Evolutionary conservation across 1,140 invertebrate species (phyloP).

Genomic region (Philotrypesis tridentata): DNA sequence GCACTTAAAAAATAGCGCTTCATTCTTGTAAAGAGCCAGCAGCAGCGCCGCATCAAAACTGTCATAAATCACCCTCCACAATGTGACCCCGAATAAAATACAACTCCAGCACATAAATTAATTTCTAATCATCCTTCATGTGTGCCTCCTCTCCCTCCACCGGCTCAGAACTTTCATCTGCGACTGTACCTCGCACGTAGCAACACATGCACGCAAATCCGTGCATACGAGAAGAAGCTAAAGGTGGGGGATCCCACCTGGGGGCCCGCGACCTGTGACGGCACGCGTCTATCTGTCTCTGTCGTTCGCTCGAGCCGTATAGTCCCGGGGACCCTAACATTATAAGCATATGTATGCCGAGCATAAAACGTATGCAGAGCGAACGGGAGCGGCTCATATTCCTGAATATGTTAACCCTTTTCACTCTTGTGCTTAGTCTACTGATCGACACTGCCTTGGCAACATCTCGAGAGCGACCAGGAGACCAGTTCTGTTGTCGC

Average conservation of each 20-base stretch:
- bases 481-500: neutral
- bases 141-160: neutral
- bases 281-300: constrained; percentile 39
- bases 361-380: constrained; percentile 56
- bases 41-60: too few species aligned
- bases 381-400: constrained; percentile 62
- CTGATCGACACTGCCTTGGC: constrained; percentile 68
- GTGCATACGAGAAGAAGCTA: neutral
- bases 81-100: neutral
- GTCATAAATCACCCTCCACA: neutral
- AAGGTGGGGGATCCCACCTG: constrained; percentile 39
- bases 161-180: neutral
- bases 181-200: neutral
- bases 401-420: constrained; percentile 73
- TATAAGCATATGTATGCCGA: constrained; percentile 57
- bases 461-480: constrained; percentile 64
- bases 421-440: constrained; percentile 72
- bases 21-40: too few species aligned
- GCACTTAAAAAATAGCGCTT: too few species aligned
- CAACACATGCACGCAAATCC: neutral
- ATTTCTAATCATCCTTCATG: constrained; percentile 32
- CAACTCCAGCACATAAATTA: constrained; percentile 1
- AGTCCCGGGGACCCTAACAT: constrained; percentile 60
- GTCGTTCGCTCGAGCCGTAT: constrained; percentile 53
- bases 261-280: constrained; percentile 16